Percentiles rank a stretch among this genome's conserved stretches.
phyloP scores from a whole-genome alignment of 2,797 vertebrate species.

The Sylvia borin region DNA sequence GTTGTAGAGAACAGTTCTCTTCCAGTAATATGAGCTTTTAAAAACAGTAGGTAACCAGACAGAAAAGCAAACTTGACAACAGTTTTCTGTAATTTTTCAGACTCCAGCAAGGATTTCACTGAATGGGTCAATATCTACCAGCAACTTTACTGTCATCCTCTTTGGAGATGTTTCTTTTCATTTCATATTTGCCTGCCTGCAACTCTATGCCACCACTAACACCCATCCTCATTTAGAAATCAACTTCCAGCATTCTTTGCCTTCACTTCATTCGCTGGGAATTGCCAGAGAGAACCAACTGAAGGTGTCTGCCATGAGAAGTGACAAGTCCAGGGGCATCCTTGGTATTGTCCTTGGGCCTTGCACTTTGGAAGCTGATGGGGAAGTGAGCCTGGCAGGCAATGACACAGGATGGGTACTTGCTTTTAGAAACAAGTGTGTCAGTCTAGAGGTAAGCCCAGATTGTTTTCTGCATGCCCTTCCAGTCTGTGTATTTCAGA shows the following conservation, averaged over 20 bases:
- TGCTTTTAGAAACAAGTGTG: slow-evolving; percentile 77
- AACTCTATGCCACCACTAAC: slow-evolving; percentile 42
- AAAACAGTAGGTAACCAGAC: not conserved
- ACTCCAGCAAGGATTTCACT: slow-evolving; percentile 69
- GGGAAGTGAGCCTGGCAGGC: slow-evolving; percentile 36
- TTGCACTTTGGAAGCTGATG: slow-evolving; percentile 71
- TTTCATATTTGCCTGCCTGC: slow-evolving; percentile 51
- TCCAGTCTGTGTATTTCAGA: not conserved
- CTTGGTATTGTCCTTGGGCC: slow-evolving; percentile 74
- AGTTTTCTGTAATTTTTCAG: slow-evolving; percentile 52
- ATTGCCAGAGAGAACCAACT: slow-evolving; percentile 70
- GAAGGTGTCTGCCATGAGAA: slow-evolving; percentile 41
- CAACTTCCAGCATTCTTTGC: slow-evolving; percentile 72
- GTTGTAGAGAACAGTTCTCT: not conserved
- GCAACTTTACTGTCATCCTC: slow-evolving; percentile 58
- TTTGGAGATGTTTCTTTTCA: slow-evolving; percentile 51
- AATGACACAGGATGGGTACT: slow-evolving; percentile 67
- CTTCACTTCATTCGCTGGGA: slow-evolving; percentile 66
- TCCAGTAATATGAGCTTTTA: not conserved
- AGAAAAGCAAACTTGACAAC: not conserved
- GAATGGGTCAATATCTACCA: slow-evolving; percentile 73
- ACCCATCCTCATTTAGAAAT: slow-evolving; percentile 63
- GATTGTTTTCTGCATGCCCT: not conserved
- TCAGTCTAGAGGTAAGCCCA: slow-evolving; percentile 74
- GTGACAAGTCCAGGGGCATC: slow-evolving; percentile 30